Evolutionary conservation across 2,113 vertebrate genomes (phyloP).

Genomic region (Pollachius pollachius): DNA sequence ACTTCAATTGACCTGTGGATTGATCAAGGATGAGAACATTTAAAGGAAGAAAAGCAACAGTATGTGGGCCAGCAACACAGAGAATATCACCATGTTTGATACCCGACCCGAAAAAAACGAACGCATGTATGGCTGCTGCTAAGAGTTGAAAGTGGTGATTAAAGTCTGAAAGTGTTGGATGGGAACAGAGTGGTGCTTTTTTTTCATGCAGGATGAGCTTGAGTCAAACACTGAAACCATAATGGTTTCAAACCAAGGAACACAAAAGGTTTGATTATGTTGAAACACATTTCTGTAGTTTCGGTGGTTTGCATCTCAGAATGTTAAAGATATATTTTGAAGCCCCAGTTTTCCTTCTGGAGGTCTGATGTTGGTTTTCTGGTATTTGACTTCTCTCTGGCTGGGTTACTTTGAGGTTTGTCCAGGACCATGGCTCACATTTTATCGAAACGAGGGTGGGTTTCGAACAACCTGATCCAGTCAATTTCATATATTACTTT

Average conservation of each 20-base stretch:
- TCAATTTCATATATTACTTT: conserved; percentile 31
- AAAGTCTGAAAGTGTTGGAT: conserved; percentile 20
- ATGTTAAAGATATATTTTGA: conserved; percentile 14
- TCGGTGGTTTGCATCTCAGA: neutral
- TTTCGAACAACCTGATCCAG: conserved; percentile 41
- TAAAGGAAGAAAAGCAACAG: neutral
- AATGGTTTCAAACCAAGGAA: no score
- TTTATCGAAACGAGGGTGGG: neutral
- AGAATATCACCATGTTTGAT: conserved; percentile 4
- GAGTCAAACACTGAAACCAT: conserved; percentile 15
- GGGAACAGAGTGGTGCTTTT: conserved; percentile 13
- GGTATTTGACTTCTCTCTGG: neutral
- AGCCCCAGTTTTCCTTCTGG: neutral
- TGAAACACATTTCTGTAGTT: neutral
- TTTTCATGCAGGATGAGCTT: conserved; percentile 36
- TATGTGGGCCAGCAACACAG: neutral
- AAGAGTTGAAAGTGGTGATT: neutral
- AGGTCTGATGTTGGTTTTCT: neutral
- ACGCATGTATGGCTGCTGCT: conserved; percentile 8
- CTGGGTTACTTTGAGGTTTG: neutral
- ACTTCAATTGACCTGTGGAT: conserved; percentile 1
- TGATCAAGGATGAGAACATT: conserved; percentile 5
- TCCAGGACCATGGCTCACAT: neutral
- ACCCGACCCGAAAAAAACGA: neutral
- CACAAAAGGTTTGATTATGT: neutral